These are phyloP conservation scores for Zelleria hepariella DNA, from an alignment of 2,888 invertebrate genomes.

Conservation along the genomic window DNA sequence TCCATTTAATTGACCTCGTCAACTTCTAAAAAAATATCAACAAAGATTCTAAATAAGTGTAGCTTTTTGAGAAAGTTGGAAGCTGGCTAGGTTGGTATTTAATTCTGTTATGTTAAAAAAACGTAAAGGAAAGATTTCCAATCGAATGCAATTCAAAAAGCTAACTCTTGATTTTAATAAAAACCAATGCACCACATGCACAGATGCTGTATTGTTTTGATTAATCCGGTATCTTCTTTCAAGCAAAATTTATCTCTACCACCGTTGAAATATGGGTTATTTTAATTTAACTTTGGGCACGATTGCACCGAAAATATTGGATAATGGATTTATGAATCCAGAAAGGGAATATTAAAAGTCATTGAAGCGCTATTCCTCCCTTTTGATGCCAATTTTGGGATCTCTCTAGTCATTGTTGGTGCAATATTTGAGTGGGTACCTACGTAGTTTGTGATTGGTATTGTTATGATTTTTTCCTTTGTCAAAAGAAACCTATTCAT, in stretches of 20 bases:
- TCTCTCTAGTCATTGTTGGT: background rate
- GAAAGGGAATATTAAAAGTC: constrained; percentile 60
- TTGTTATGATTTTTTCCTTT: background rate
- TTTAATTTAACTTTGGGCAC: background rate
- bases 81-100: too few species aligned
- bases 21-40: too few species aligned
- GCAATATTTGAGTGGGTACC: background rate
- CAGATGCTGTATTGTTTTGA: background rate
- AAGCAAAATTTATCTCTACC: background rate
- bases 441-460: background rate
- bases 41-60: too few species aligned
- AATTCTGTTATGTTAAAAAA: background rate
- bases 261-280: background rate
- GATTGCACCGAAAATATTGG: background rate
- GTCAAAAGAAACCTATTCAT: background rate
- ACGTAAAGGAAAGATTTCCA: background rate
- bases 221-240: background rate
- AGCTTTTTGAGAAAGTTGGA: too few species aligned
- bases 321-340: background rate
- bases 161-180: background rate
- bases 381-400: background rate
- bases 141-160: background rate
- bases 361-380: constrained; percentile 49
- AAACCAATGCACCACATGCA: background rate
- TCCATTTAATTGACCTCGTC: too few species aligned